Conservation (phyloP, 2,113 vertebrate genomes). For the Limnothrissa miodon region DNA sequence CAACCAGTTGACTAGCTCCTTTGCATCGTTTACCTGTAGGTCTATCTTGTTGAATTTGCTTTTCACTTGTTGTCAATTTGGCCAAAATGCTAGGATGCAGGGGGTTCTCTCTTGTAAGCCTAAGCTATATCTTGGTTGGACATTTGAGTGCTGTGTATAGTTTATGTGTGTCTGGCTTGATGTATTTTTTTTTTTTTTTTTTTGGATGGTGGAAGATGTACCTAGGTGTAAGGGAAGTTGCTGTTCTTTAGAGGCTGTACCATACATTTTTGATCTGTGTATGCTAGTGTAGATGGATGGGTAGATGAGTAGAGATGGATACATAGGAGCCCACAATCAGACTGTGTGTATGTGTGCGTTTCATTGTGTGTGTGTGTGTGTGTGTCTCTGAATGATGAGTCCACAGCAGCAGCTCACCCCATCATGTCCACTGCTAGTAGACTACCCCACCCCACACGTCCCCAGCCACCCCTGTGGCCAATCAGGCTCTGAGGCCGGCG, state of each 20-base stretch:
- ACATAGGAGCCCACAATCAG: neutral
- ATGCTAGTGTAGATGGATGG: neutral
- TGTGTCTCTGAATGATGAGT: neutral
- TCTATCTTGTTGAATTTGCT: too few relatives aligned
- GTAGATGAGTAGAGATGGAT: neutral
- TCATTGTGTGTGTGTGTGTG: neutral
- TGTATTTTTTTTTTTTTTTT: neutral
- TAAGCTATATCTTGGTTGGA: too few relatives aligned
- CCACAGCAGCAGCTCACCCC: neutral
- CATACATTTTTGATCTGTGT: neutral
- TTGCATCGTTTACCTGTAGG: neutral
- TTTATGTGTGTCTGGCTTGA: neutral
- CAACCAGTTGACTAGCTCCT: neutral
- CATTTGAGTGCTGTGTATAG: neutral
- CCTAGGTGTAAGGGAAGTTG: neutral
- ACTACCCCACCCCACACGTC: slow-evolving; percentile 35
- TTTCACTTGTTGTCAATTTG: too few relatives aligned
- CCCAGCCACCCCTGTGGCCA: slow-evolving; percentile 70
- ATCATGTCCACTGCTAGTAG: neutral
- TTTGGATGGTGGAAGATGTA: neutral
- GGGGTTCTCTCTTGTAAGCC: too few relatives aligned
- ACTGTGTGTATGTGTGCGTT: neutral
- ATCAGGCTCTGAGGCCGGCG: slow-evolving; percentile 79
- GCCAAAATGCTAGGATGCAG: too few relatives aligned
- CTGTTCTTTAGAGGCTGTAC: neutral